Conservation (phyloP, 2,113 vertebrate genomes). For the Smithornis capensis region DNA sequence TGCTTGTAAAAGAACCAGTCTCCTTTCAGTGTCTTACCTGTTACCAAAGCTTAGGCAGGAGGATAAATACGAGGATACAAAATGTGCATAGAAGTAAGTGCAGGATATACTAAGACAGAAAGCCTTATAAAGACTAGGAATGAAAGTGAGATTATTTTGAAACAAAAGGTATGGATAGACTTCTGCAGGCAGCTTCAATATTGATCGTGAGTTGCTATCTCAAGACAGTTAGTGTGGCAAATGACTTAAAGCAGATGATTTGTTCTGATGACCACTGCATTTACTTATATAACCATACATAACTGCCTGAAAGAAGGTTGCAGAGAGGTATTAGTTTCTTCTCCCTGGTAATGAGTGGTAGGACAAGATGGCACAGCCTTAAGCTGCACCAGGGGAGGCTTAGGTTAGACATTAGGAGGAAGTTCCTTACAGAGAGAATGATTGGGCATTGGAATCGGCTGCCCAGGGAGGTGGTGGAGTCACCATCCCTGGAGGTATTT, state of each 20-base stretch:
- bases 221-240: neutral
- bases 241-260: neutral
- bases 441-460: no score
- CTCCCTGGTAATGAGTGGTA: no score
- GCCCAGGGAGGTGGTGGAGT: no score
- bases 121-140: neutral
- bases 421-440: no score
- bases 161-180: neutral
- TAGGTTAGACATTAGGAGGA: no score
- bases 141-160: neutral
- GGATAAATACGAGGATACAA: neutral
- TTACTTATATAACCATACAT: accelerated
- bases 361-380: no score
- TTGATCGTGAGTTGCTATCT: neutral
- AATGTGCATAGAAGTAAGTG: neutral
- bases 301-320: no score
- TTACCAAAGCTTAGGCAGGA: neutral
- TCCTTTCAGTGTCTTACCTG: neutral
- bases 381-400: no score
- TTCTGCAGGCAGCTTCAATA: neutral
- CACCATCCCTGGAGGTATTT: no score
- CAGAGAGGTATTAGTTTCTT: no score
- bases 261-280: neutral
- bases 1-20: neutral
- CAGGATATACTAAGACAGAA: neutral